Evolutionary conservation across 2,888 invertebrate genomes (phyloP).

Genomic region (Malthinus flaveolus): DNA sequence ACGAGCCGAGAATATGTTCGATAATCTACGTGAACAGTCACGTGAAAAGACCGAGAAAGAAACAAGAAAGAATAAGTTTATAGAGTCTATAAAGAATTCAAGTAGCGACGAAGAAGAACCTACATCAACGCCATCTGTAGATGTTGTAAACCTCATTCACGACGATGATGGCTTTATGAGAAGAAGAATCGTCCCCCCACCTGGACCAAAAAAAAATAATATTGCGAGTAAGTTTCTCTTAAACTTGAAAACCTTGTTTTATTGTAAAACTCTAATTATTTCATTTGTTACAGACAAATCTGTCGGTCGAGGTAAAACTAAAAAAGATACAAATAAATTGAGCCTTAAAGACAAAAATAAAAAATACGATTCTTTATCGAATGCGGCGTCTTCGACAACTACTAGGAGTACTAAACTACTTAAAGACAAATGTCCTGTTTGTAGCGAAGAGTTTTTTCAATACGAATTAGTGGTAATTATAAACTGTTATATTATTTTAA

Average conservation of each 20-base stretch:
- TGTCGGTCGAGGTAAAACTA: neutral
- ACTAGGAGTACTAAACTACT: neutral
- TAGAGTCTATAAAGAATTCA: neutral
- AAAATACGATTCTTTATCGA: constrained; percentile 1
- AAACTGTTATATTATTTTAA: neutral
- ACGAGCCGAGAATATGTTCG: constrained; percentile 27
- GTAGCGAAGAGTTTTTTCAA: constrained; percentile 28
- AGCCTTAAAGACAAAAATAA: neutral
- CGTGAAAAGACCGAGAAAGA: constrained; percentile 5
- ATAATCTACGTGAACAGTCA: constrained; percentile 18
- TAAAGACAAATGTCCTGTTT: constrained; percentile 35
- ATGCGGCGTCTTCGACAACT: neutral
- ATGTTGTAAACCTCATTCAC: constrained; percentile 16
- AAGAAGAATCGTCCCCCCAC: constrained; percentile 22
- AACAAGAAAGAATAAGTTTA: constrained; percentile 13
- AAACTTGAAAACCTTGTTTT: too few relatives aligned
- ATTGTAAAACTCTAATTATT: neutral
- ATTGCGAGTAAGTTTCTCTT: neutral
- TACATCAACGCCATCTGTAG: constrained; percentile 4
- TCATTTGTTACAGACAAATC: neutral
- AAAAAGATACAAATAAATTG: neutral
- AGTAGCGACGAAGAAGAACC: constrained; percentile 16
- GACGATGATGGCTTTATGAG: constrained; percentile 14
- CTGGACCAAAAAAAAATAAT: neutral
- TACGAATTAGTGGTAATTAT: constrained; percentile 34